Conservation (phyloP, 2,888 invertebrate genomes). For the Furcula furcula region DNA sequence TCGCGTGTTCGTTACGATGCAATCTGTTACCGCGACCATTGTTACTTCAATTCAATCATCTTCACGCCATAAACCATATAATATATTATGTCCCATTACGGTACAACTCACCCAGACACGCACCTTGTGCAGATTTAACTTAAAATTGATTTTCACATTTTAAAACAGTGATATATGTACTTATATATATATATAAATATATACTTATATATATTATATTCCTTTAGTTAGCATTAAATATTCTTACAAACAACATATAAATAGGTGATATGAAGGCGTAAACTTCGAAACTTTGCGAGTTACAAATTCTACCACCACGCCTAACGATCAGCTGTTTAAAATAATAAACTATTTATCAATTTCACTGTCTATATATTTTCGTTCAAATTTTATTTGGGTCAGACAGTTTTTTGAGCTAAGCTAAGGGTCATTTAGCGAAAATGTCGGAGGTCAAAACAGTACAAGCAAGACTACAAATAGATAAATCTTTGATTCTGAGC, state of each 20-base stretch:
- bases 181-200: too few species aligned
- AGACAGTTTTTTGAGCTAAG: slow-evolving; percentile 25
- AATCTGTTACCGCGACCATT: slow-evolving; percentile 47
- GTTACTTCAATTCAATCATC: slow-evolving; percentile 45
- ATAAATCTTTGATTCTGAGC: slow-evolving; percentile 52
- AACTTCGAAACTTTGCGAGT: slow-evolving; percentile 1
- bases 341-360: slow-evolving; percentile 34
- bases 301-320: slow-evolving; percentile 23
- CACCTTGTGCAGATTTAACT: slow-evolving; percentile 5
- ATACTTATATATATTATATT: too few species aligned
- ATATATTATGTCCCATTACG: slow-evolving; percentile 60
- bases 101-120: slow-evolving; percentile 36
- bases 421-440: slow-evolving; percentile 34
- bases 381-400: slow-evolving; percentile 26
- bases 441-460: slow-evolving; percentile 45
- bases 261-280: not conserved
- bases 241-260: not conserved
- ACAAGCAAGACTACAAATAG: slow-evolving; percentile 60
- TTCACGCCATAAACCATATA: slow-evolving; percentile 49
- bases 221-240: too few species aligned
- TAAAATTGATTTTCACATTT: slow-evolving; percentile 8
- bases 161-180: too few species aligned
- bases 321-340: slow-evolving; percentile 30
- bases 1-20: slow-evolving; percentile 52
- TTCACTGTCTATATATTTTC: slow-evolving; percentile 36